Evolutionary conservation across 2,797 vertebrate species (phyloP), one percentile per base, ranked within the genome.

Genomic region (Xiphophorus birchmanni): DNA sequence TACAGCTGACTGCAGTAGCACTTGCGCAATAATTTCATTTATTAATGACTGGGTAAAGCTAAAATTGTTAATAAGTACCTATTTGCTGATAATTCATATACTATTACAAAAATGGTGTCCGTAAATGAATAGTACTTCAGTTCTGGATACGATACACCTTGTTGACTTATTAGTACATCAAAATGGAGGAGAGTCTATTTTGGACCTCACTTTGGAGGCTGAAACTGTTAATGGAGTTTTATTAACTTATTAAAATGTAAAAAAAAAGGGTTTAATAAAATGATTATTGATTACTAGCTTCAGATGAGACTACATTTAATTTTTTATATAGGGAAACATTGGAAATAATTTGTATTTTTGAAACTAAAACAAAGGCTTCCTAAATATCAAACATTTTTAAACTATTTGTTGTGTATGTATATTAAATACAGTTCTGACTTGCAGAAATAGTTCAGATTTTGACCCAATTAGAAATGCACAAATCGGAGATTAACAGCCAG

Each of bases 21-120:
- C 83, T 72, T 44, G 26, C 37, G 0, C 26, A 58, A 52, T 77
- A 78, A 74, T 77, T 80, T 40, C 4, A 23, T 80, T 78, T 58
- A 37, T 82, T 18, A 44, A 44, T 74, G 35, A 75, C 54, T 32
- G 26, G 18, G 26, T 29, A 17, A 47, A 74, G 47, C 23, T 50
- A 73, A 44, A 78, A 76, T 56, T 21, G 47, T 54, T 48, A 52
- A 21, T 42, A 8, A 60, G 13, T 32, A 23, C 26, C 6, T 40
- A 44, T 17, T 42, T 42, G 32, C 35, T 40, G 10, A 58, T 56
- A 32, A 73, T 73, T 18, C 11, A 29, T 73, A 8, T 73, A 0
- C 6, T 45, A 47, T 45, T 73, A 73, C 44, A 45, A 73, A 47
- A 73, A 18, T 4, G 42, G 11, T 72, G 29, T 44, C n/a, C 13